These are phyloP conservation scores for Onychostruthus taczanowskii DNA, from an alignment of 2,113 vertebrate species.

Conservation along the genomic window DNA sequence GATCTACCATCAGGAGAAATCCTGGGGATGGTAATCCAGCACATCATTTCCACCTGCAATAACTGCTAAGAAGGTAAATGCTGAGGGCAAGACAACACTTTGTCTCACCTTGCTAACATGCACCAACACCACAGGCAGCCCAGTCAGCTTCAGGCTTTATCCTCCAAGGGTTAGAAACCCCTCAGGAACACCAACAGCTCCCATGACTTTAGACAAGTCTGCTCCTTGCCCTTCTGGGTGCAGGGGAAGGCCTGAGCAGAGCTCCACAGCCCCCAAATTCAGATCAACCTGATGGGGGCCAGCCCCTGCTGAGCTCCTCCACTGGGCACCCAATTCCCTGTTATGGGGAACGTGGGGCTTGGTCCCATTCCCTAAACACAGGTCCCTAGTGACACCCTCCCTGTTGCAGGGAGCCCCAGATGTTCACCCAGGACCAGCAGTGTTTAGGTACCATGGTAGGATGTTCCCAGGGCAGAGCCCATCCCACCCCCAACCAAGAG, in stretches of 20 bases:
- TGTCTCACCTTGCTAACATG: rapidly evolving
- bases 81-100: not conserved
- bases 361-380: not conserved
- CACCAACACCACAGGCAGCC: not conserved
- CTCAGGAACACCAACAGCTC: not conserved
- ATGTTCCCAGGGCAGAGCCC: rapidly evolving
- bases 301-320: not conserved
- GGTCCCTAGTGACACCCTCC: rapidly evolving
- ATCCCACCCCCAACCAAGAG: not conserved
- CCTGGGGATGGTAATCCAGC: not conserved
- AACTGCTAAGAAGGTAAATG: not conserved
- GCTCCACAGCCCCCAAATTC: not conserved
- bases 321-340: rapidly evolving
- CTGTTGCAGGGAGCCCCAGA: not conserved
- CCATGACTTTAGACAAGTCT: not conserved
- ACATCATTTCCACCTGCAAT: rapidly evolving
- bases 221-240: not conserved
- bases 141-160: not conserved
- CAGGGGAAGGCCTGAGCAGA: not conserved
- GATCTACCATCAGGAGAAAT: not conserved
- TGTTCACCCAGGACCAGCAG: not conserved
- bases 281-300: not conserved
- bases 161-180: not conserved
- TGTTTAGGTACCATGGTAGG: not conserved
- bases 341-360: not conserved